A percentile compares a stretch with the other conserved stretches of the same genome.
Conservation (phyloP, 2,888 invertebrate genomes). For the Thysanoteuthis rhombus region DNA sequence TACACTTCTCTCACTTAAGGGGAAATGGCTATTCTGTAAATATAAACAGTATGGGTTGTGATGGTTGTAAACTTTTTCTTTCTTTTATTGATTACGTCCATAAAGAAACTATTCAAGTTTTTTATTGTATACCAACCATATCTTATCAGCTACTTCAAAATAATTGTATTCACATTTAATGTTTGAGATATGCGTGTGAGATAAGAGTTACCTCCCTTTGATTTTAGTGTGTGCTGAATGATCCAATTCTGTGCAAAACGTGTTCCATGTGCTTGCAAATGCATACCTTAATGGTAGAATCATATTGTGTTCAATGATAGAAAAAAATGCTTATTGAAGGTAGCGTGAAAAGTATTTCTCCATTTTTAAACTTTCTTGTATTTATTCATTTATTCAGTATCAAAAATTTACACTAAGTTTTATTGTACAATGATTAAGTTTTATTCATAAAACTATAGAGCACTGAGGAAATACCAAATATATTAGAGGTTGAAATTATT, state of each 20-base stretch:
- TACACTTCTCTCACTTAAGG: background rate
- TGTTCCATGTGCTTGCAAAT: no score
- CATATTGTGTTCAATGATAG: no score
- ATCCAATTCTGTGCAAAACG: background rate
- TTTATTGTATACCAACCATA: background rate
- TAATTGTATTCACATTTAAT: background rate
- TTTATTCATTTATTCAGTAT: no score
- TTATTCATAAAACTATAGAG: no score
- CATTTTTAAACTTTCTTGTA: no score
- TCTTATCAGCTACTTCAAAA: background rate
- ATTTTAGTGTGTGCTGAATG: background rate
- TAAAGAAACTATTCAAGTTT: background rate
- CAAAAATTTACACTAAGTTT: no score
- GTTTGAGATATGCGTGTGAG: background rate
- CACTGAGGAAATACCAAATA: no score
- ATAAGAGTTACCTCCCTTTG: background rate
- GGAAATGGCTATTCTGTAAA: background rate
- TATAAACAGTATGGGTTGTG: background rate
- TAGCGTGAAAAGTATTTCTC: no score
- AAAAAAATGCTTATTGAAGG: no score
- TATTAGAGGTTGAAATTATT: no score
- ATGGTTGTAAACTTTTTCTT: background rate
- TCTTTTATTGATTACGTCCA: background rate
- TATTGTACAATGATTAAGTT: no score
- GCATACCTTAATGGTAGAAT: no score